Conservation (phyloP, 2,888 invertebrate species). For the Drosophila koepferae region DNA sequence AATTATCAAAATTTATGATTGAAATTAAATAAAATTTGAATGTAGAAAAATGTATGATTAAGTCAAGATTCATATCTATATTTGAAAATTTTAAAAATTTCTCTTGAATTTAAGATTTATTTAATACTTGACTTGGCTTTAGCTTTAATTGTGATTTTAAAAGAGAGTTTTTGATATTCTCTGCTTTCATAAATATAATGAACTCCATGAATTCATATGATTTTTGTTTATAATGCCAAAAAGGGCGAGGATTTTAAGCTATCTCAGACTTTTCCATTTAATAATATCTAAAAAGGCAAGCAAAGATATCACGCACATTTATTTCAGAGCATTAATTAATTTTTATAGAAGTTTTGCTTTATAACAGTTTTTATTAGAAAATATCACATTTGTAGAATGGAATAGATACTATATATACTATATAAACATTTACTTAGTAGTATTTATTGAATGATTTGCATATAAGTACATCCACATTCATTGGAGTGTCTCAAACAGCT, state of each 20-base stretch:
- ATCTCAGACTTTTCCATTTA: neutral
- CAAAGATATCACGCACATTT: neutral
- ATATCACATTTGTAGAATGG: neutral
- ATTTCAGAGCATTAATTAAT: neutral
- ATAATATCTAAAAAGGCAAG: neutral
- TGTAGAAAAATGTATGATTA: too few species aligned
- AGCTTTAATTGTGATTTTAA: too few species aligned
- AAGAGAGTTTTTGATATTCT: neutral
- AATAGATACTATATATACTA: neutral
- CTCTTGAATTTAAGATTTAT: too few species aligned
- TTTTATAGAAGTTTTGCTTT: neutral
- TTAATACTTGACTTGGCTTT: too few species aligned
- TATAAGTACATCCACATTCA: slow-evolving; percentile 7
- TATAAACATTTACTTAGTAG: slow-evolving; percentile 8
- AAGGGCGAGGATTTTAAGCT: too few species aligned
- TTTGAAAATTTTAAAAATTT: too few species aligned
- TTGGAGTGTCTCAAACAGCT: slow-evolving; percentile 21
- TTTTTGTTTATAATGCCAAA: too few species aligned
- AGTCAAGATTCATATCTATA: too few species aligned
- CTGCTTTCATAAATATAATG: neutral
- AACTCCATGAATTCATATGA: neutral
- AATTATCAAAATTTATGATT: neutral
- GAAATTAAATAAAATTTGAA: neutral
- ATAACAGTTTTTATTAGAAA: neutral
- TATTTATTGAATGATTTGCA: slow-evolving; percentile 3